Evolutionary conservation across 2,888 invertebrate species (phyloP).

Genomic region (Drosophila yooni): DNA sequence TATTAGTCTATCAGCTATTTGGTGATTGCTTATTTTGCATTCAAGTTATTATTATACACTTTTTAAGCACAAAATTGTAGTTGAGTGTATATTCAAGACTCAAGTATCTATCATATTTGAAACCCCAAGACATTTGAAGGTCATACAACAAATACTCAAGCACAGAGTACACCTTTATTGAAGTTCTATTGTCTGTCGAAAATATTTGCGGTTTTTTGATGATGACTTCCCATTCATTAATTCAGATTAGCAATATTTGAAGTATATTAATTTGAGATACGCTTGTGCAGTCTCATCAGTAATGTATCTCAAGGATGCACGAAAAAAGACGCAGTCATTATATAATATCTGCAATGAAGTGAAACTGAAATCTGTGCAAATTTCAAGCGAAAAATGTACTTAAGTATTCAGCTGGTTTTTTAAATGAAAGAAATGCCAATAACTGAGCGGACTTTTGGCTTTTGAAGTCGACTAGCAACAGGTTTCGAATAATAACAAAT

Average conservation of each 20-base stretch:
- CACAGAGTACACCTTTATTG: not conserved
- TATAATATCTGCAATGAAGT: constrained; percentile 1
- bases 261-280: not conserved
- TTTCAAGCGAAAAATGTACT: constrained; percentile 27
- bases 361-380: constrained; percentile 12
- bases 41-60: not conserved
- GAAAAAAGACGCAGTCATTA: constrained; percentile 3
- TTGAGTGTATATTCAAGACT: not conserved
- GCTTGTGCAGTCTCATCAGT: not conserved
- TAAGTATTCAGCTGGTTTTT: constrained; percentile 30
- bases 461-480: constrained; percentile 48
- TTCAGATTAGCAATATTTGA: constrained; percentile 10
- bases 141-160: not conserved
- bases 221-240: constrained; percentile 16
- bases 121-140: not conserved
- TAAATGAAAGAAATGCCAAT: constrained; percentile 60
- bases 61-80: not conserved
- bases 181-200: constrained; percentile 4
- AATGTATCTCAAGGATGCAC: constrained; percentile 26
- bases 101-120: not conserved
- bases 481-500: constrained; percentile 65
- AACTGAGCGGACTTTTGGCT: constrained; percentile 41
- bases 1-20: not conserved
- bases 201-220: constrained; percentile 14
- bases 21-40: not conserved